These are phyloP conservation scores for Whitmania pigra DNA, from an alignment of 1,140 invertebrate species.

Conservation along the genomic window DNA sequence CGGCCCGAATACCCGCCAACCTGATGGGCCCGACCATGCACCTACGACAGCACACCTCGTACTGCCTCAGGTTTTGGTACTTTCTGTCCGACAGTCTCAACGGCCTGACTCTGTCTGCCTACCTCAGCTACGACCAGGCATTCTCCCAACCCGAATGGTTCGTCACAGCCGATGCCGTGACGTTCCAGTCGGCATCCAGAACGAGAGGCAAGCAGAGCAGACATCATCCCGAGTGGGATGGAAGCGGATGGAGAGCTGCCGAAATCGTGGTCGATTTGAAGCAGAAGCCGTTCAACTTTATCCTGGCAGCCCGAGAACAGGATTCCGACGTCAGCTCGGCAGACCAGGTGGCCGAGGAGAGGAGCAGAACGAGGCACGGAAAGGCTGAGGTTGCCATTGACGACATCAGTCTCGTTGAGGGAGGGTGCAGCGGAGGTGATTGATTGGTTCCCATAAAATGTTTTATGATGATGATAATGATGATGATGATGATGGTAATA, in stretches of 20 bases:
- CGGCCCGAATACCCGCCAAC: constrained; percentile 14
- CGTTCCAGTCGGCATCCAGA: background rate
- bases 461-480: background rate
- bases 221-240: background rate
- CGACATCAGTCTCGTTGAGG: constrained; percentile 22
- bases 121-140: constrained; percentile 20
- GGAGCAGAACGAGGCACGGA: constrained; percentile 3
- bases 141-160: constrained; percentile 24
- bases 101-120: constrained; percentile 12
- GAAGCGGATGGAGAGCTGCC: background rate
- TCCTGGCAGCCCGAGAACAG: background rate
- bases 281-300: background rate
- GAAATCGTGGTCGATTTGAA: background rate
- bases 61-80: constrained; percentile 25
- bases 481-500: too few relatives aligned
- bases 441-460: background rate
- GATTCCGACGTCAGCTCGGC: background rate
- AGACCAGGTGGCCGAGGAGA: constrained; percentile 18
- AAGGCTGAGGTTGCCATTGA: constrained; percentile 21
- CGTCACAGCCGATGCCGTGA: background rate
- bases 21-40: constrained; percentile 15
- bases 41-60: constrained; percentile 1
- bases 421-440: constrained; percentile 20
- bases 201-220: too few relatives aligned
- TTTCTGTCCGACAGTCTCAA: constrained; percentile 11